Base-by-base conservation (phyloP, 2,888 invertebrate species). In the Sarcophaga rosellei region DNA sequence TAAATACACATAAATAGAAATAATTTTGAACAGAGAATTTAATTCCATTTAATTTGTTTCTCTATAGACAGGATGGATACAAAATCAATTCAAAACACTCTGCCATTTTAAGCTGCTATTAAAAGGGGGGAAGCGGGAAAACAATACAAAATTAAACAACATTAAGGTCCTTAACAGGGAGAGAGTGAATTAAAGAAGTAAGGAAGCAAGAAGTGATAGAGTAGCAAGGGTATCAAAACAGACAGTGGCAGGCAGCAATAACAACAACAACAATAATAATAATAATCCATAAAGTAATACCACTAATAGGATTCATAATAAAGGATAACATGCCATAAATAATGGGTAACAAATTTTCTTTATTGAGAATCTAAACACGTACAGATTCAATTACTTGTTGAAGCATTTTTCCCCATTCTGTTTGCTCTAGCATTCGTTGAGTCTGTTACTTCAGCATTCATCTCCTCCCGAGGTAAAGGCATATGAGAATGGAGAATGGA, bases 311-410 rank as follows among this genome's bases (percentile, higher is more conserved):
- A 88, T 88, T 88, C 88, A 89, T 88, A 88, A 89, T 86, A 88
- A 89, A 88, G 88, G 88, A 89, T 88, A 88, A 89, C 88, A 89
- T 86, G 84, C 87, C 85, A 86, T 88, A 89, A 89, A 88, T 88
- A 89, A 88, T 83, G 84, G 86, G 83, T 82, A 87, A 86, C 85
- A 87, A 81, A 84, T 86, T 86, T 84, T 86, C 86, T 86, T 86
- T 84, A 89, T 90, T 89, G 87, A 88, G 90, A 90, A 90, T 90
- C 90, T 87, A 87, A 87, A 89, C 90, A 90, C 90, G 90, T 90
- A 88, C 88, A 88, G 88, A 90, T 90, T 90, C 90, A 90, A 90
- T 90, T 90, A 90, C 90, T 90, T 90, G 90, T 90, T 90, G 90
- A 90, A 89, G 35, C 89, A 89, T 89, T 88, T 80, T 65, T 47